Base-by-base conservation (phyloP, 2,888 invertebrate genomes). In the Dichetophora obliterata region DNA sequence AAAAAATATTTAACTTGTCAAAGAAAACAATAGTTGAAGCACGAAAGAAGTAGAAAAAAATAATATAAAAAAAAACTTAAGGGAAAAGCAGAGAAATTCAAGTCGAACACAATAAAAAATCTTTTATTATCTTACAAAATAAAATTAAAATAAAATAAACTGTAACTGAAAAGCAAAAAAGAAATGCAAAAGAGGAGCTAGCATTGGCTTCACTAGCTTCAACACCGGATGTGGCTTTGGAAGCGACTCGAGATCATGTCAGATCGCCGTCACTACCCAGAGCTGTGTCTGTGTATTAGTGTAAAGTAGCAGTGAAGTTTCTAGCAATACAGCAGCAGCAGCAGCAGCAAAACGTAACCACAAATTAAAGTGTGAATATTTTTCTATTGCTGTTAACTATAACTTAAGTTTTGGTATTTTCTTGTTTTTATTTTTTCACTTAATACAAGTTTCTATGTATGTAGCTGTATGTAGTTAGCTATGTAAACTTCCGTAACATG, bases 291-390 rank as follows among this genome's bases (percentile, higher is more conserved):
- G 65, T 71, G 72, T 72, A 19, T 57, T 16, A 72, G 61, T 34
- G 24, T 57, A 37, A 66, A 65, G 43, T 75, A 65, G 43, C 75
- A 75, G 75, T 69, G 71, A 74, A 66, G 68, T 52, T 68, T 22
- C 3, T 11, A 16, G 27, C 24, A 59, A 24, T 59, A 59, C 24
- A 19, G 8, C 27, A 5, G 14, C 31, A 19, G 8, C 27, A 5
- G 14, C 31, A 3, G 16, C 5, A 8, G 34, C 22, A 34, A 50
- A 48, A 24, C 22, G 43, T 68, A 48, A 68, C 48, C 48, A 68
- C 50, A 68, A 68, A 68, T 68, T 48, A 50, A 68, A 68, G 68
- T 68, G 68, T 68, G 68, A 68, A 50, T 68, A 16, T 68, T 68
- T 68, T 50, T 24, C 50, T 48, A 63, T 63, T 63, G 24, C 54